phyloP scores from a whole-genome alignment of 2,797 vertebrate species.

The Syndactyla subalaris region DNA sequence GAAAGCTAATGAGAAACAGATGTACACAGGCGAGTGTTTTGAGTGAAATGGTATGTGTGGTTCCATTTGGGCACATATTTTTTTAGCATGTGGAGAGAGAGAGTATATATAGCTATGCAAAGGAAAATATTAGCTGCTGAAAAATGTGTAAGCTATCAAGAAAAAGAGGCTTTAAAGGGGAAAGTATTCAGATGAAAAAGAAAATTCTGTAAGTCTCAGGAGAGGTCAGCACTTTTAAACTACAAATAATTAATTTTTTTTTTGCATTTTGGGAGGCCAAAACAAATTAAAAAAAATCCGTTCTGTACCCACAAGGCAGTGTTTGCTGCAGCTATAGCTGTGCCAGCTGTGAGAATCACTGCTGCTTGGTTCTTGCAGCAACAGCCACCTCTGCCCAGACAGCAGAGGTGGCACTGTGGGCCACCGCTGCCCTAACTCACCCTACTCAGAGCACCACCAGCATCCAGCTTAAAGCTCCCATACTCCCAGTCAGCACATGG shows the following conservation, averaged over 20 bases:
- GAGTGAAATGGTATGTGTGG: conserved; percentile 44
- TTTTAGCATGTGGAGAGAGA: neutral
- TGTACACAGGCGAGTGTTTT: conserved; percentile 28
- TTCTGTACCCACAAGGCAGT: neutral
- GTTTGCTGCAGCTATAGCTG: neutral
- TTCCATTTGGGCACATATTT: conserved; percentile 19
- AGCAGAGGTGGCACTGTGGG: neutral
- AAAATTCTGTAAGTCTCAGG: conserved; percentile 14
- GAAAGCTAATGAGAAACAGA: conserved; percentile 71
- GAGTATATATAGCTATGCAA: conserved; percentile 24
- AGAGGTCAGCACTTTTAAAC: conserved; percentile 14
- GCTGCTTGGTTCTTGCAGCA: accelerated
- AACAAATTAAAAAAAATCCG: neutral
- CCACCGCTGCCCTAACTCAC: accelerated
- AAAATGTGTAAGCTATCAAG: neutral
- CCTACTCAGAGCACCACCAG: neutral
- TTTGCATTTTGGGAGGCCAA: neutral
- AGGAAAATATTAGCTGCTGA: conserved; percentile 56
- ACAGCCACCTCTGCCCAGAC: neutral
- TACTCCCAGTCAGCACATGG: accelerated
- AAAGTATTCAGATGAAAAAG: conserved; percentile 29
- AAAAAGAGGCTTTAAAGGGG: neutral
- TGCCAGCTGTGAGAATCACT: neutral
- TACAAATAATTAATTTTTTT: neutral
- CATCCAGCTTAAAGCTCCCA: neutral